phyloP scores from a whole-genome alignment of 2,888 invertebrate genomes.

The Linnaemya tessellans region DNA sequence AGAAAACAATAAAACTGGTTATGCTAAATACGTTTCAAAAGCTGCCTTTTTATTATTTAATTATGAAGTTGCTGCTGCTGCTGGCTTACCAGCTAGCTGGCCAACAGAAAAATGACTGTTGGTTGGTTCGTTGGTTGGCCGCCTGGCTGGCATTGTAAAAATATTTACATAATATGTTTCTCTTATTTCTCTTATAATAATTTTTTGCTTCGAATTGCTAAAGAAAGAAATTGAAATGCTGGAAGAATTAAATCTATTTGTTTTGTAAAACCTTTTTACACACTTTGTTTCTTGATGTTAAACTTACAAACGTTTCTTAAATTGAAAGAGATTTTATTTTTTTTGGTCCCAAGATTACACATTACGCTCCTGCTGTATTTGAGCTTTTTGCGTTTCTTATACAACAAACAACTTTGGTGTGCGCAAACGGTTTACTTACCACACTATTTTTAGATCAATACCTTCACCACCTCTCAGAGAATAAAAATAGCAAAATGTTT shows the following conservation, averaged over 20 bases:
- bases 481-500: neutral
- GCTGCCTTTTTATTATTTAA: conserved; percentile 60
- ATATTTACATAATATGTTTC: conserved; percentile 57
- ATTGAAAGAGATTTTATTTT: neutral
- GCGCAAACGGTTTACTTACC: neutral
- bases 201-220: neutral
- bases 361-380: conserved; percentile 31
- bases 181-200: conserved; percentile 12
- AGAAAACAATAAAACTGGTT: conserved; percentile 68
- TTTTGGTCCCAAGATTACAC: neutral
- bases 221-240: neutral
- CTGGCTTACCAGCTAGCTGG: neutral
- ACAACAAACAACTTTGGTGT: conserved; percentile 3
- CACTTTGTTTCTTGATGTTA: neutral
- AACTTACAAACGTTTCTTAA: neutral
- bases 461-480: neutral
- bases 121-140: conserved; percentile 23
- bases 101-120: conserved; percentile 19
- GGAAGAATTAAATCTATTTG: neutral
- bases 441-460: conserved; percentile 1
- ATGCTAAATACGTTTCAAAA: conserved; percentile 69
- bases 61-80: conserved; percentile 56
- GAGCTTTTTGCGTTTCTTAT: conserved; percentile 14
- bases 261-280: neutral
- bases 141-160: conserved; percentile 54